phyloP scores from a whole-genome alignment of 2,113 vertebrate species.

The Platysternon megacephalum region DNA sequence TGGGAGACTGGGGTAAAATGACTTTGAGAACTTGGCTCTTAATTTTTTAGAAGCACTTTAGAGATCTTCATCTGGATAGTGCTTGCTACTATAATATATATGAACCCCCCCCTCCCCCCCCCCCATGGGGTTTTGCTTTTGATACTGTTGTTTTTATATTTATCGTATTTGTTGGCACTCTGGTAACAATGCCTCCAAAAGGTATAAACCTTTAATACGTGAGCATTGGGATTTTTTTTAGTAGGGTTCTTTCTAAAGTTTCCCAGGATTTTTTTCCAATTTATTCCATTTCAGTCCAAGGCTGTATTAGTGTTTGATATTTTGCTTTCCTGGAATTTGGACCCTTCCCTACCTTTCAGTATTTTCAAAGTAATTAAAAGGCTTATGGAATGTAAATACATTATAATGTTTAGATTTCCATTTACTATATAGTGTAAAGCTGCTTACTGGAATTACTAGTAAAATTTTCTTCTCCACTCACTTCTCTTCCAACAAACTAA shows the following conservation, averaged over 20 bases:
- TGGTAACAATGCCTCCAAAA: neutral
- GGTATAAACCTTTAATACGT: neutral
- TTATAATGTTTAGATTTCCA: neutral
- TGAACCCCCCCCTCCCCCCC: too few species aligned
- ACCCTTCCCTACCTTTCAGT: neutral
- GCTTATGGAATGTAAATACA: neutral
- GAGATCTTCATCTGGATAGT: neutral
- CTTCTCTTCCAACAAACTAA: neutral
- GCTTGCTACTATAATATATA: rapidly evolving
- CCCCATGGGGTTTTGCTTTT: neutral
- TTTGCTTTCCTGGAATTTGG: neutral
- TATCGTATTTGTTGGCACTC: neutral
- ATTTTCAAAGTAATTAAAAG: neutral
- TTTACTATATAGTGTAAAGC: neutral
- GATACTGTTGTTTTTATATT: neutral
- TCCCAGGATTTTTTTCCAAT: neutral
- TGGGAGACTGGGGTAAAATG: neutral
- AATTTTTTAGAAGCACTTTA: neutral
- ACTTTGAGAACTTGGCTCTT: neutral
- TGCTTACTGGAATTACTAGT: neutral
- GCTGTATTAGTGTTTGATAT: neutral
- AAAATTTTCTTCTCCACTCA: neutral
- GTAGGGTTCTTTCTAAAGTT: neutral
- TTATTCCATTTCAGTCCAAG: neutral
- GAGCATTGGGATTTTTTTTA: neutral